Evolutionary conservation across 2,888 invertebrate genomes (phyloP).

Genomic region (Stegana nigrithorax): DNA sequence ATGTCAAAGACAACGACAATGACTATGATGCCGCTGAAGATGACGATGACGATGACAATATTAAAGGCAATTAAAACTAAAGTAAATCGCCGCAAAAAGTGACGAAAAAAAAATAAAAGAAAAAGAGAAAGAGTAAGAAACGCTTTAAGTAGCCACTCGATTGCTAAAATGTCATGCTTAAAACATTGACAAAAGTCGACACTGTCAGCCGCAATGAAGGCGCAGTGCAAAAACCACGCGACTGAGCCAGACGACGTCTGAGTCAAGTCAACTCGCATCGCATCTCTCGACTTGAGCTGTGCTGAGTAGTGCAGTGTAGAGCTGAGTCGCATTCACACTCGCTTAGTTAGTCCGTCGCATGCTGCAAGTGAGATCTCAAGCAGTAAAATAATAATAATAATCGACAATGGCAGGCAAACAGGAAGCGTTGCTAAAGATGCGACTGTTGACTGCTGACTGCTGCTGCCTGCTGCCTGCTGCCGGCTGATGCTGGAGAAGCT

Average conservation of each 20-base stretch:
- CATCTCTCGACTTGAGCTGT: too few species aligned
- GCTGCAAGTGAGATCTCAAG: constrained; percentile 2
- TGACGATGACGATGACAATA: too few species aligned
- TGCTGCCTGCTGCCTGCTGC: background rate
- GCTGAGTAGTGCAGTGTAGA: too few species aligned
- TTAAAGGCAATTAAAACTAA: constrained; percentile 19
- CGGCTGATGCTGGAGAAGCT: too few species aligned
- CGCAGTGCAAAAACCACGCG: background rate
- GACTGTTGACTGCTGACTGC: background rate
- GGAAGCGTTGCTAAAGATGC: background rate
- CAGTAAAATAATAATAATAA: constrained; percentile 1
- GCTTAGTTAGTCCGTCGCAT: too few species aligned
- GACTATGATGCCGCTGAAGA: too few species aligned
- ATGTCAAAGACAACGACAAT: too few species aligned
- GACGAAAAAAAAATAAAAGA: background rate
- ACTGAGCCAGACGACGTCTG: background rate
- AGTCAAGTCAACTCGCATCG: background rate
- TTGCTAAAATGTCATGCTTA: constrained; percentile 6
- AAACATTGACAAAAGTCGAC: constrained; percentile 6
- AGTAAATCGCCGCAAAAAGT: background rate
- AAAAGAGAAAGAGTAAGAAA: background rate
- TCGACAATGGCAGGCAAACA: background rate
- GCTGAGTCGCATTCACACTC: too few species aligned
- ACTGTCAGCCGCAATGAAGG: background rate
- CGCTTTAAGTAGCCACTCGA: constrained; percentile 9